These are phyloP conservation scores for Lasioglossum leucozonium DNA, from an alignment of 2,888 invertebrate genomes.

Conservation along the genomic window DNA sequence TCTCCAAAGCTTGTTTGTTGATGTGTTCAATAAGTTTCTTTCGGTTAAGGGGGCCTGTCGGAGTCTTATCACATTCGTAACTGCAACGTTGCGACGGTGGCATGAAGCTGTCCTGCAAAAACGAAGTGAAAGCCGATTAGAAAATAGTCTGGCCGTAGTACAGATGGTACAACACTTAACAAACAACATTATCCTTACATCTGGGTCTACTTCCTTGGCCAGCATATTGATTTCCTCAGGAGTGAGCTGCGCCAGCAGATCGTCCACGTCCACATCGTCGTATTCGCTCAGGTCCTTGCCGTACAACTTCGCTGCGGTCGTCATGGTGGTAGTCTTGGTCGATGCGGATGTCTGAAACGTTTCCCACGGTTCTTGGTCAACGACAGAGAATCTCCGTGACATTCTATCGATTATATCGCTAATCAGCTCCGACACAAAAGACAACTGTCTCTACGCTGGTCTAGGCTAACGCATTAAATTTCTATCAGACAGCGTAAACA, in stretches of 20 bases:
- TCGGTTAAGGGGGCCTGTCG: constrained; percentile 98
- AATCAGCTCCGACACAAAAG: not conserved
- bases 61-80: constrained; percentile 97
- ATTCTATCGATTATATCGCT: constrained; percentile 41
- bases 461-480: not conserved
- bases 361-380: constrained; percentile 67
- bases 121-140: constrained; percentile 3
- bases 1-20: constrained; percentile 98
- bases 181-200: constrained; percentile 90
- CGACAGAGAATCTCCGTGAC: constrained; percentile 67
- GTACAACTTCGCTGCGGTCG: constrained; percentile 94
- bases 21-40: constrained; percentile 98
- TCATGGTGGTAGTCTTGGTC: constrained; percentile 95
- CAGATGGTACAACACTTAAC: not conserved
- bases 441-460: no score
- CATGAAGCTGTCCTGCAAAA: constrained; percentile 94
- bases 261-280: constrained; percentile 98
- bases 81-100: constrained; percentile 98
- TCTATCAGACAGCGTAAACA: not conserved
- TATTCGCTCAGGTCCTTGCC: constrained; percentile 95
- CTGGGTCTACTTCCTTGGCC: constrained; percentile 99
- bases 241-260: constrained; percentile 95
- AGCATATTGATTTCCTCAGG: constrained; percentile 98
- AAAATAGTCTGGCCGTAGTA: not conserved
- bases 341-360: constrained; percentile 93